Evolutionary conservation across 2,888 invertebrate genomes (phyloP).

Genomic region (Amphipyra tragopoginis): DNA sequence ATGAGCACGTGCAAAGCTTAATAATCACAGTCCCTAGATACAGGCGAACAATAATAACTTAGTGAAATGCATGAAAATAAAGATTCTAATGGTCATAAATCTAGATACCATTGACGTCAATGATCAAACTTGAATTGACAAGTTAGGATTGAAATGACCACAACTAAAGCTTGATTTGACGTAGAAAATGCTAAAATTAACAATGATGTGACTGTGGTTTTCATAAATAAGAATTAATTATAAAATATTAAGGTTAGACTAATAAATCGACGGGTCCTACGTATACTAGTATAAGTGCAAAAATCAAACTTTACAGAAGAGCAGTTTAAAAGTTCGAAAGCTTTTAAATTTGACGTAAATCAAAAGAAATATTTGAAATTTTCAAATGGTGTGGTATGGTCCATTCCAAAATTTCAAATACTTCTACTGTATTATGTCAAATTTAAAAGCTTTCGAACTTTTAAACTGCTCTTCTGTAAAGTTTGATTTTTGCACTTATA

Average conservation of each 20-base stretch:
- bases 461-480: too few species aligned
- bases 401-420: too few species aligned
- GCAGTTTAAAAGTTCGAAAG: too few species aligned
- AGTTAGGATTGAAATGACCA: conserved; percentile 5
- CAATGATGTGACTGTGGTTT: conserved; percentile 5
- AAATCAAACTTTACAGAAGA: too few species aligned
- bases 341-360: too few species aligned
- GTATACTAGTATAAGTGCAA: too few species aligned
- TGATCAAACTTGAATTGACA: conserved; percentile 22
- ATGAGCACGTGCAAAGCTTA: conserved; percentile 51
- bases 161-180: conserved; percentile 1
- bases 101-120: conserved; percentile 27
- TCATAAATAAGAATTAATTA: conserved; percentile 7
- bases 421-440: too few species aligned
- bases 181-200: conserved; percentile 10
- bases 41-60: conserved; percentile 15
- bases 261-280: too few species aligned
- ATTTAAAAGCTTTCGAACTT: too few species aligned
- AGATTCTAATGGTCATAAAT: conserved; percentile 17
- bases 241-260: not conserved
- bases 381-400: too few species aligned
- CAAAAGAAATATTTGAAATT: too few species aligned
- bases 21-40: conserved; percentile 27
- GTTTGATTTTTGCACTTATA: too few species aligned
- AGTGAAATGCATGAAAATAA: conserved; percentile 1